Base-by-base conservation (phyloP, 2,797 vertebrate species). In the Thripadectes ignobilis region DNA sequence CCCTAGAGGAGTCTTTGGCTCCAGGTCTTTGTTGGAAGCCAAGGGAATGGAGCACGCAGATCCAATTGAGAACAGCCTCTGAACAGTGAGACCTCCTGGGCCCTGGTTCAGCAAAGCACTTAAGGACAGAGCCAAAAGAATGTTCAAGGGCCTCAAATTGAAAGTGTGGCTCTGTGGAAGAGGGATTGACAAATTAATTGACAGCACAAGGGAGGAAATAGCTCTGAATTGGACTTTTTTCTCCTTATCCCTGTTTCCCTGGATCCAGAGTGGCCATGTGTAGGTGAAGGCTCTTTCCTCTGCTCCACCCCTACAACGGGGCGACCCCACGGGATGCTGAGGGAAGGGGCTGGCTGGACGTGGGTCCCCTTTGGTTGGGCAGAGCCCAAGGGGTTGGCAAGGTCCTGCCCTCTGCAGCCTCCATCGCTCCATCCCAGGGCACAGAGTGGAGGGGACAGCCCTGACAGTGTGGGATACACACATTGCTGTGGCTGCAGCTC, bases 261-360 rank as follows among this genome's bases (percentile, higher is more conserved):
- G 55, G 19, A 17, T 80, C 22, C 0, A 3, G 48, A 18, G 76
- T 1, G 0, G 34, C 46, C 23, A 36, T 11, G 14, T 38, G 68
- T 63, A 0, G 0, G 38, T 17, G 82, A 21, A 19, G 51, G 29
- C 15, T 65, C 57, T 79, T 34, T 45, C 24, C 39, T 24, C 57
- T 1, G 15, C 73, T 41, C 29, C 7, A 49, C 34, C 7, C 2
- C 1, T 23, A 32, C 32, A 1, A 1, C 2, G 2, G 11, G 55
- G 51, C 0, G 5, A 32, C 6, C 46, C 39, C 0, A 0, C 0
- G 10, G 68, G 68, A 2, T 29, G 68, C 34, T 6, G 4, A 7
- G 54, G 72, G 61, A 19, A 26, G 52, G 34, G 2, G 6, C 10
- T 1, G 54, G 49, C 34, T 3, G 43, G 43, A 2, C 1, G 15